Base-by-base conservation (phyloP, 1,140 invertebrate species). In the Geopemphigus sp. region DNA sequence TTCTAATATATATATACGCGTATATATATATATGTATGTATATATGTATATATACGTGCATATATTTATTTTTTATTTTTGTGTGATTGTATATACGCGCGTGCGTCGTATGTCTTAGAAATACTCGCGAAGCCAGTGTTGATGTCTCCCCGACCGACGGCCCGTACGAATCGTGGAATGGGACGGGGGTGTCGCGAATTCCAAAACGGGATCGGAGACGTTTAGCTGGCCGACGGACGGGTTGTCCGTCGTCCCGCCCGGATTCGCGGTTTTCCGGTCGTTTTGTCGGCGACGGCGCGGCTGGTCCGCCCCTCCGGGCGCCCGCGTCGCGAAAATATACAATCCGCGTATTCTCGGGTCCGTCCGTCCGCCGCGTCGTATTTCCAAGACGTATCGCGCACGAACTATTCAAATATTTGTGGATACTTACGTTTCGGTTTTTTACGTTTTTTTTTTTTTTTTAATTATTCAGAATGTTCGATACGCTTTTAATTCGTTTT, bases 401-500 rank as follows among this genome's bases (percentile, higher is more conserved):
- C 24, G 47, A 54, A 54, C 53, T 72, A 72, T 72, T 72, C 68
- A 72, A n/a, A 72, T 54, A 29, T 72, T 72, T 72, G 80, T 53
- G 80, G 39, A 82, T 81, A 68, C 80, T 82, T 47, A 56, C 61
- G 74, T 22, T 73, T 76, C 61, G 81, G 68, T 81, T 57, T 53
- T 81, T 39, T 78, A 72, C n/a, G n/a, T 81, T 68, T 64, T 80
- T 81, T 59, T 81, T 47, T 66, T 78, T 74, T 80, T 80, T 81
- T 81, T 19, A 74, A 73, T 32, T 59, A 57, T 78, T 78, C 74
- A 81, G 63, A 63, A 80, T 80, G 73, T 81, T 80, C 64, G 63
- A 82, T 70, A 80, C 66, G 70, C 68, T 80, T 72, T 82, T 81
- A 73, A 81, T 73, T 82, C 81, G 64, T 82, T 72, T 81, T 82